Evolutionary conservation across 2,888 invertebrate genomes (phyloP).

Genomic region (Diaphora mendica): DNA sequence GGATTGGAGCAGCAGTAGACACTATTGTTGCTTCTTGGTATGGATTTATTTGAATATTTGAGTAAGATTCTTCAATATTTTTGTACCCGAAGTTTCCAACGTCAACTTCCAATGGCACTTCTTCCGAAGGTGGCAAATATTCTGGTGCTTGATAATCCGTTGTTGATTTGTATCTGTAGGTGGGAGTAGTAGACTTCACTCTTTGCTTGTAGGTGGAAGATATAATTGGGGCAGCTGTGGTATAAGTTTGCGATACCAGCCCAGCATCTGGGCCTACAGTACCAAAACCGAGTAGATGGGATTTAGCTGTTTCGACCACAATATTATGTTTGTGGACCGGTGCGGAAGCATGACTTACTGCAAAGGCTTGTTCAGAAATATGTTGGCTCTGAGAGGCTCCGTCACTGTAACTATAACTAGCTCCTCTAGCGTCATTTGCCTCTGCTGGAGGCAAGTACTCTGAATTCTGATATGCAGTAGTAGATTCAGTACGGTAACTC

Average conservation of each 20-base stretch:
- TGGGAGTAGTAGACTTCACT: slow-evolving; percentile 62
- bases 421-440: slow-evolving; percentile 50
- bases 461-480: slow-evolving; percentile 65
- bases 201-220: slow-evolving; percentile 64
- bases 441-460: slow-evolving; percentile 71
- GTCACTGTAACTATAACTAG: slow-evolving; percentile 62
- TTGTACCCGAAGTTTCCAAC: slow-evolving; percentile 64
- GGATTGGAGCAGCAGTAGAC: slow-evolving; percentile 57
- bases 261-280: slow-evolving; percentile 81
- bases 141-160: slow-evolving; percentile 69
- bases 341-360: slow-evolving; percentile 49
- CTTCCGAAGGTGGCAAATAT: slow-evolving; percentile 73
- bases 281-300: slow-evolving; percentile 78
- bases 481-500: slow-evolving; percentile 63
- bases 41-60: slow-evolving; percentile 59
- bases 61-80: slow-evolving; percentile 47
- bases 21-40: slow-evolving; percentile 61
- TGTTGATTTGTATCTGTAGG: slow-evolving; percentile 65
- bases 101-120: slow-evolving; percentile 55
- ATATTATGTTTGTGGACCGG: slow-evolving; percentile 74
- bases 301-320: slow-evolving; percentile 78
- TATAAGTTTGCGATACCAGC: slow-evolving; percentile 73
- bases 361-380: slow-evolving; percentile 71
- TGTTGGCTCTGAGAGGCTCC: slow-evolving; percentile 59
- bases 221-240: slow-evolving; percentile 65